Conservation (phyloP, 1,140 invertebrate genomes). For the Artemia franciscana region DNA sequence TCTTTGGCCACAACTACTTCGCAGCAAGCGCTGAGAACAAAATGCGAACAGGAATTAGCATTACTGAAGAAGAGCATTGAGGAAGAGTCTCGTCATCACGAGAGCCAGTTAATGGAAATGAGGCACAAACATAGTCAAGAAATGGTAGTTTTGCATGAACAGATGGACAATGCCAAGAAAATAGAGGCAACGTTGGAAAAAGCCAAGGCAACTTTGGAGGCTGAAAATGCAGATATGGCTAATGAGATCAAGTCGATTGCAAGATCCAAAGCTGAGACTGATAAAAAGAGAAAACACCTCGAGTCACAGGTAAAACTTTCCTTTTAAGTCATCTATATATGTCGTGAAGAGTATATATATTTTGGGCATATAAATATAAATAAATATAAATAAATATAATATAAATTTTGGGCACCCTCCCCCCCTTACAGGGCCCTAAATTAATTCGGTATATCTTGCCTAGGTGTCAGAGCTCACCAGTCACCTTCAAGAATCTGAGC, state of each 20-base stretch:
- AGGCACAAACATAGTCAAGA: constrained; percentile 76
- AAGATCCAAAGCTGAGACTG: constrained; percentile 60
- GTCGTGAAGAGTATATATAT: no score
- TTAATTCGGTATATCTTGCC: no score
- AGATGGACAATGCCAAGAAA: constrained; percentile 74
- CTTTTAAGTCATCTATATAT: no score
- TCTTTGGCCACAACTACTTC: constrained; percentile 79
- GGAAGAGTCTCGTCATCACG: constrained; percentile 58
- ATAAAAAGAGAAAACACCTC: constrained; percentile 72
- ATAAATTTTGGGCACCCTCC: no score
- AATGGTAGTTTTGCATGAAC: constrained; percentile 59
- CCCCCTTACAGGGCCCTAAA: no score
- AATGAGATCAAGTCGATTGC: constrained; percentile 67
- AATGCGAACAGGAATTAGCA: constrained; percentile 81
- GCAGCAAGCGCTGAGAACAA: constrained; percentile 76
- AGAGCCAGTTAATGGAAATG: constrained; percentile 55
- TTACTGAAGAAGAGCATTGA: constrained; percentile 74
- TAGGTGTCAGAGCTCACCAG: constrained; percentile 4
- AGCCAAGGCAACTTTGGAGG: constrained; percentile 60
- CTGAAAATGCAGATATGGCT: constrained; percentile 75
- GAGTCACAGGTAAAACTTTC: constrained; percentile 42
- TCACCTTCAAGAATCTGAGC: constrained; percentile 7
- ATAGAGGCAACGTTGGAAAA: constrained; percentile 62
- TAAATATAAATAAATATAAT: no score
- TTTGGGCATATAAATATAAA: no score